phyloP scores from a whole-genome alignment of 37 sponge, comb jelly and placozoan genomes.

The Aplysina aerophoba region DNA sequence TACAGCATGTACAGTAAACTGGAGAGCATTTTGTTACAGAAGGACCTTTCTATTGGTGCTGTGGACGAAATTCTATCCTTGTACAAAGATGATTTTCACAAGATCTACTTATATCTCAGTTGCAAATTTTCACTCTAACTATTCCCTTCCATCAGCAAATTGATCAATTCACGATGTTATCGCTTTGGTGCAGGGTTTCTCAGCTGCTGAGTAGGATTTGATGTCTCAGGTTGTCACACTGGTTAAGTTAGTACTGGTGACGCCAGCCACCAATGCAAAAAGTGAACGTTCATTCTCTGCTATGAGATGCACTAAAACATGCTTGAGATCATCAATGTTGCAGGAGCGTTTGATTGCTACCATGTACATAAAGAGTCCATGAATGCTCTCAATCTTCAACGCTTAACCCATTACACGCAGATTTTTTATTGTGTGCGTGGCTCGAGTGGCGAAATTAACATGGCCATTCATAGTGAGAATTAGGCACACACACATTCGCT shows the following conservation, averaged over 20 bases:
- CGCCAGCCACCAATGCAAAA: slow-evolving; percentile 8
- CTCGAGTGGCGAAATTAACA: too few relatives aligned
- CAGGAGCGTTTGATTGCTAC: slow-evolving; percentile 12
- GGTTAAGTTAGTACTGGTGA: neutral
- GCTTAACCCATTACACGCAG: neutral
- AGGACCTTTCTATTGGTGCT: slow-evolving; percentile 4
- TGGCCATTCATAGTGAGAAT: too few relatives aligned
- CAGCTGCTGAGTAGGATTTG: neutral
- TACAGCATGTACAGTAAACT: slow-evolving; percentile 20
- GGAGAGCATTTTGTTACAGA: slow-evolving; percentile 6
- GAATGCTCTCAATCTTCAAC: neutral
- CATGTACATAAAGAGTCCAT: slow-evolving; percentile 15
- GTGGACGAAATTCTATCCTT: slow-evolving; percentile 7
- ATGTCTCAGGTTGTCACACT: slow-evolving; percentile 4
- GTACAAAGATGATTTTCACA: slow-evolving; percentile 25
- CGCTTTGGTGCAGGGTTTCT: slow-evolving; percentile 10
- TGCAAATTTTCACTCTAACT: slow-evolving; percentile 37
- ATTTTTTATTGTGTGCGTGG: too few relatives aligned
- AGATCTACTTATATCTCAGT: slow-evolving; percentile 38
- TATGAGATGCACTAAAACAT: slow-evolving; percentile 15
- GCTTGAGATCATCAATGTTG: slow-evolving; percentile 6
- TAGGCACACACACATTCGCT: too few relatives aligned
- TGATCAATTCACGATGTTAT: slow-evolving; percentile 20
- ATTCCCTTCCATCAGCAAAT: slow-evolving; percentile 19
- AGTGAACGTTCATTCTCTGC: slow-evolving; percentile 34